phyloP scores from a whole-genome alignment of 1,140 invertebrate species.

The Ceratitis capitata region DNA sequence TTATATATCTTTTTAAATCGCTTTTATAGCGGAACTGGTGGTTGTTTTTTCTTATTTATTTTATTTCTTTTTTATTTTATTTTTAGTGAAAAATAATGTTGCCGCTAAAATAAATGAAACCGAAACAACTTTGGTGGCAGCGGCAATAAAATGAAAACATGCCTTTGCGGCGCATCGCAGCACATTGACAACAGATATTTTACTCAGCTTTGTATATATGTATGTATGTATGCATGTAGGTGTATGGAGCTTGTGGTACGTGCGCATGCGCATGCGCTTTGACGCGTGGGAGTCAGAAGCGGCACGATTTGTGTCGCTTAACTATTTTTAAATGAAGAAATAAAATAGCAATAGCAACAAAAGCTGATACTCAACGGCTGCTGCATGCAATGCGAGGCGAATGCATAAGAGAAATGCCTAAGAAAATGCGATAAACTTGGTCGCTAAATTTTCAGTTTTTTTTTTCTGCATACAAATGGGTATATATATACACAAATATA shows the following conservation, averaged over 20 bases:
- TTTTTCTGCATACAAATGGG: neutral
- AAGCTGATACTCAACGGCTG: neutral
- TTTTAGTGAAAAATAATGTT: neutral
- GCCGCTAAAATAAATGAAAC: neutral
- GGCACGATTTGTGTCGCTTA: constrained; percentile 34
- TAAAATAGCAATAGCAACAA: constrained; percentile 2
- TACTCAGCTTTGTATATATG: too few relatives aligned
- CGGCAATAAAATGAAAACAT: neutral
- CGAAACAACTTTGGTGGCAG: neutral
- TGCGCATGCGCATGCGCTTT: constrained; percentile 22
- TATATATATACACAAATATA: neutral
- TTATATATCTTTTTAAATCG: neutral
- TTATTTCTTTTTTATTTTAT: too few relatives aligned
- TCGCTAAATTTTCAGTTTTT: neutral
- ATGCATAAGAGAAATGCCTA: neutral
- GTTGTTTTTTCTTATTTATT: neutral
- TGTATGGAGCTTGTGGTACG: too few relatives aligned
- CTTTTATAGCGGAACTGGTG: neutral
- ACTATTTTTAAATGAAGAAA: constrained; percentile 30
- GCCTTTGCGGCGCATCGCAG: neutral
- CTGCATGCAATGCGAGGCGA: neutral
- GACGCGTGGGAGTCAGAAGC: constrained; percentile 25
- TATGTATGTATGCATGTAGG: too few relatives aligned
- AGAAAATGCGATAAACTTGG: neutral
- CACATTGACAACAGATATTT: neutral